Conservation (phyloP, 2,113 vertebrate genomes). For the Genyomyrus donnyi region DNA sequence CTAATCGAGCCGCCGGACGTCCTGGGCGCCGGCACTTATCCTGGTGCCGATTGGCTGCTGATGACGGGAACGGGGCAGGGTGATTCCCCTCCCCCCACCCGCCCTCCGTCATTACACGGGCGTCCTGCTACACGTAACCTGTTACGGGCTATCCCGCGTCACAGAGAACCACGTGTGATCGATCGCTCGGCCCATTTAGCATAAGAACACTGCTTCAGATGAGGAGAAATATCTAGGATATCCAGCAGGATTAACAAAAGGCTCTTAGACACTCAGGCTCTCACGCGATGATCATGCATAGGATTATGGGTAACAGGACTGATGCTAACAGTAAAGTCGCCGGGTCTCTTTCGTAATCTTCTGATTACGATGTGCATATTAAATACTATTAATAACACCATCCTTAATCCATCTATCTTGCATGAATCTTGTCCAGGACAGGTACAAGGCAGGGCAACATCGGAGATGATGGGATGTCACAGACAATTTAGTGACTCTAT, state of each 20-base stretch:
- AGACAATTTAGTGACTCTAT: neutral
- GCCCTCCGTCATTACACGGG: neutral
- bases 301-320: neutral
- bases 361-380: neutral
- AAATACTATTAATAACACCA: neutral
- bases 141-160: conserved; percentile 6
- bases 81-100: neutral
- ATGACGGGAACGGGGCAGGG: conserved; percentile 30
- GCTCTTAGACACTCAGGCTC: neutral
- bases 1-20: conserved; percentile 79
- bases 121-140: neutral
- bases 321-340: neutral
- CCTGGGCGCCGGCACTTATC: conserved; percentile 66
- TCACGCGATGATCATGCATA: neutral
- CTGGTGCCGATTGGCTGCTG: conserved; percentile 59
- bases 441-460: neutral
- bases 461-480: neutral
- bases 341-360: neutral
- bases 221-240: neutral
- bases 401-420: neutral
- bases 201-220: neutral
- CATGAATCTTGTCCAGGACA: neutral
- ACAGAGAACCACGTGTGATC: conserved; percentile 52
- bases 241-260: neutral
- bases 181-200: conserved; percentile 46